These are phyloP conservation scores for Trimorus sp. DNA, from an alignment of 2,888 invertebrate species.

Conservation along the genomic window DNA sequence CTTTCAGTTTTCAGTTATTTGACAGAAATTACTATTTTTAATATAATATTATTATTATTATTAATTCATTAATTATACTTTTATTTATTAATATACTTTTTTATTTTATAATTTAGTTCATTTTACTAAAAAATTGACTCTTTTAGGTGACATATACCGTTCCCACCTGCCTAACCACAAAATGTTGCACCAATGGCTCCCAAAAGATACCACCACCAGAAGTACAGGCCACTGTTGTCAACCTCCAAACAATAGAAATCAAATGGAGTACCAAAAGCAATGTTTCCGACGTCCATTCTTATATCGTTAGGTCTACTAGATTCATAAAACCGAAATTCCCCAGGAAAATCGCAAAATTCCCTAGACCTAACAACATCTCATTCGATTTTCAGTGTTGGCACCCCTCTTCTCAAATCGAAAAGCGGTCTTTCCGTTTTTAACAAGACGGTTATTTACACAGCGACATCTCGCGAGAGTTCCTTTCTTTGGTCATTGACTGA, in stretches of 20 bases:
- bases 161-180: conserved; percentile 74
- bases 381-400: conserved; percentile 70
- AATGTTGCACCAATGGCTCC: conserved; percentile 71
- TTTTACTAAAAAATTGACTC: no score
- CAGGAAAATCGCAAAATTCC: no score
- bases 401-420: conserved; percentile 73
- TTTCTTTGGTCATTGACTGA: conserved; percentile 69
- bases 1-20: no score
- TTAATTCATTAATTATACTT: no score
- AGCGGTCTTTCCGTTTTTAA: conserved; percentile 75
- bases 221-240: conserved; percentile 63
- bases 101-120: no score
- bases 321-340: neutral
- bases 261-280: conserved; percentile 70
- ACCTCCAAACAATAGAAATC: conserved; percentile 63
- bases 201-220: conserved; percentile 69
- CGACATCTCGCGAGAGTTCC: conserved; percentile 56
- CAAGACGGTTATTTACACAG: conserved; percentile 70
- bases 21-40: no score
- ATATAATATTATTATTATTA: no score
- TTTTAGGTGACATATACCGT: conserved; percentile 73
- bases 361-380: no score
- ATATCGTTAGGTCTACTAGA: conserved; percentile 70
- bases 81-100: no score
- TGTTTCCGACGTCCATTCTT: conserved; percentile 64